Percentiles rank a stretch among this genome's conserved stretches.
Conservation (phyloP, 2,113 vertebrate genomes). For the Corvus cornix region DNA sequence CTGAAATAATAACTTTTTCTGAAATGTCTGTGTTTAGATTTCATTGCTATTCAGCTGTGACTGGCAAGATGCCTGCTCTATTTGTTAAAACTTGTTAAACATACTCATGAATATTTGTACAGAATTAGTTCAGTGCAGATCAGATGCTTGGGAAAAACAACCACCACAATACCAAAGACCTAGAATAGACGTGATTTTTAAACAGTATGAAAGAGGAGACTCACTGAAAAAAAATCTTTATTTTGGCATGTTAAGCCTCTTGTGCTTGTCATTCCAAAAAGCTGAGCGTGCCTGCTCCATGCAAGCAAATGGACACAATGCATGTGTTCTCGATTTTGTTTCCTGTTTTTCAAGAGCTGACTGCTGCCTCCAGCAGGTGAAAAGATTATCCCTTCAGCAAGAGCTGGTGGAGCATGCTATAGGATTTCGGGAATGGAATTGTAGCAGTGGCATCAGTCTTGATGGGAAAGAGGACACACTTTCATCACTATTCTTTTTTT, state of each 20-base stretch:
- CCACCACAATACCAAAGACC: not conserved
- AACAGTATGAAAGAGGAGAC: not conserved
- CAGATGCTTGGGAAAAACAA: not conserved
- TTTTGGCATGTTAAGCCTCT: conserved; percentile 22
- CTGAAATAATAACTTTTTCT: not conserved
- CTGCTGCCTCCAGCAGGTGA: conserved; percentile 54
- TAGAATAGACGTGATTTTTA: not conserved
- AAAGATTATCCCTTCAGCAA: not conserved
- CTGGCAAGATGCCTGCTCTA: not conserved
- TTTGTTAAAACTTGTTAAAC: conserved; percentile 25
- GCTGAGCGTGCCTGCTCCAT: not conserved
- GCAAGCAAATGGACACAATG: not conserved
- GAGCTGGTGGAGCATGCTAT: not conserved
- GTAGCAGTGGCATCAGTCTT: not conserved
- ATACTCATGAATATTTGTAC: not conserved
- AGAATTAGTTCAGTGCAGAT: conserved; percentile 1
- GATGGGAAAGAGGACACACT: not conserved
- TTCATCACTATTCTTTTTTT: not conserved
- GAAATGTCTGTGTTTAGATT: not conserved
- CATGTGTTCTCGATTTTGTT: not conserved
- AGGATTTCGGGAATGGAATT: conserved; percentile 9
- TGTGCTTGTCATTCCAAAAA: not conserved
- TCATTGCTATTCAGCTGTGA: not conserved
- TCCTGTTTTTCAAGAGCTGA: not conserved
- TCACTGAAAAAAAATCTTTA: not conserved